These are phyloP conservation scores for Merodon equestris DNA, from an alignment of 2,888 invertebrate species.

Conservation along the genomic window DNA sequence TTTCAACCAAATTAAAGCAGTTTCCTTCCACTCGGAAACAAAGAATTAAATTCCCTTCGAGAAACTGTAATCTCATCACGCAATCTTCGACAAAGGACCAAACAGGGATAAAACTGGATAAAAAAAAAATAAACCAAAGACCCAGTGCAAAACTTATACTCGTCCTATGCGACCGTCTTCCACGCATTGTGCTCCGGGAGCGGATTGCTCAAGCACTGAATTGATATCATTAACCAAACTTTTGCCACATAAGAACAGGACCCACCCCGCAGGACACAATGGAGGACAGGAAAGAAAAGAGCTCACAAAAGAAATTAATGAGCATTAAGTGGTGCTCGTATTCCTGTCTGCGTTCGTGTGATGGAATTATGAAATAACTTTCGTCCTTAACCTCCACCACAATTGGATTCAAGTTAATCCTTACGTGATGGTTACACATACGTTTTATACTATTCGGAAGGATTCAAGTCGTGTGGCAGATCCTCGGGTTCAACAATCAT, in stretches of 20 bases:
- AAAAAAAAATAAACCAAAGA: constrained; percentile 18
- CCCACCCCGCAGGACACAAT: background rate
- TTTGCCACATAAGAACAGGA: background rate
- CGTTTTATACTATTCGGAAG: background rate
- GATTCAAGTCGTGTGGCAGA: background rate
- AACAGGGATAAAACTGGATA: constrained; percentile 56
- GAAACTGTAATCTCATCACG: constrained; percentile 65
- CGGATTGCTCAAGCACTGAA: constrained; percentile 19
- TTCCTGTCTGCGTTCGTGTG: background rate
- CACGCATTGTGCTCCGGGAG: constrained; percentile 21
- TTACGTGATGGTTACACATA: background rate
- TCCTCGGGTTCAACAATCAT: constrained; percentile 3
- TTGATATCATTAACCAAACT: constrained; percentile 48
- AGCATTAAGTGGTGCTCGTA: constrained; percentile 34
- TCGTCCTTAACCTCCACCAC: background rate
- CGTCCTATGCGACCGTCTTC: constrained; percentile 12
- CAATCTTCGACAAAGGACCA: constrained; percentile 48
- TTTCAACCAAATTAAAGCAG: constrained; percentile 52
- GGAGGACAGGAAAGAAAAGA: constrained; percentile 16
- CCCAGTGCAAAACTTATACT: constrained; percentile 24
- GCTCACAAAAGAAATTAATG: constrained; percentile 53
- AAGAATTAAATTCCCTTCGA: constrained; percentile 48
- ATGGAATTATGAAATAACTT: constrained; percentile 27
- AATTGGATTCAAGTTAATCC: constrained; percentile 1
- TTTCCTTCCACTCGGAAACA: constrained; percentile 33